A percentile compares a stretch with the other conserved stretches of the same genome.
These are phyloP conservation scores for Anoplius nigerrimus DNA, from an alignment of 2,888 invertebrate species.

Conservation along the genomic window DNA sequence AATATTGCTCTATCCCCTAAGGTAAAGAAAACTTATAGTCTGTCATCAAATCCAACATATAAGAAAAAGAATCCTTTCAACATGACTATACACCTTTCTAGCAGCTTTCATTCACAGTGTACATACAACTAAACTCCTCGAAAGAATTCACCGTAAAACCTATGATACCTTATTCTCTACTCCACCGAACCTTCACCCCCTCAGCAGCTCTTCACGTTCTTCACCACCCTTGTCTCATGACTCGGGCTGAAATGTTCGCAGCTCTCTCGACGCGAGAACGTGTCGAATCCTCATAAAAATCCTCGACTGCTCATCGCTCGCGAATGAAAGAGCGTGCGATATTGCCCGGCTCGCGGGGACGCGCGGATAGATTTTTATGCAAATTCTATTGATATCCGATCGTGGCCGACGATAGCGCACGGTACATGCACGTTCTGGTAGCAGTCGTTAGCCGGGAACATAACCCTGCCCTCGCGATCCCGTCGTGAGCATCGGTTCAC, in stretches of 20 bases:
- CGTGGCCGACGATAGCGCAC: constrained; percentile 62
- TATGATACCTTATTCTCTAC: too few species aligned
- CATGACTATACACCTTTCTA: too few species aligned
- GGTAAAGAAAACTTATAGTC: too few species aligned
- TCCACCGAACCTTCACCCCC: too few species aligned
- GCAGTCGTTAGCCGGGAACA: constrained; percentile 54
- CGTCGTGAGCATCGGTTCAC: constrained; percentile 1
- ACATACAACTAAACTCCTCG: too few species aligned
- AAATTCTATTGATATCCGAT: constrained; percentile 73
- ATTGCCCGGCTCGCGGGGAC: constrained; percentile 50
- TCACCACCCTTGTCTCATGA: neutral
- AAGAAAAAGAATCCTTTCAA: too few species aligned
- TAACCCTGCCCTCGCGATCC: constrained; percentile 37
- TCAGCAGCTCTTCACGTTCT: too few species aligned
- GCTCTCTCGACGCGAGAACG: constrained; percentile 7
- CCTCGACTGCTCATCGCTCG: constrained; percentile 38
- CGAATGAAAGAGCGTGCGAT: constrained; percentile 38
- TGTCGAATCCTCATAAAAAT: constrained; percentile 42
- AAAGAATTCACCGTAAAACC: too few species aligned
- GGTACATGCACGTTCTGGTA: constrained; percentile 62
- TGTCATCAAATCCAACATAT: too few species aligned
- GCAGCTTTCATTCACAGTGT: too few species aligned
- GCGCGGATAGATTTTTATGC: constrained; percentile 73
- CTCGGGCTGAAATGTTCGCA: neutral
- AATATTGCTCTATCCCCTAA: too few species aligned